Evolutionary conservation across 2,888 invertebrate species (phyloP).

Genomic region (Dryocosmus kuriphilus): DNA sequence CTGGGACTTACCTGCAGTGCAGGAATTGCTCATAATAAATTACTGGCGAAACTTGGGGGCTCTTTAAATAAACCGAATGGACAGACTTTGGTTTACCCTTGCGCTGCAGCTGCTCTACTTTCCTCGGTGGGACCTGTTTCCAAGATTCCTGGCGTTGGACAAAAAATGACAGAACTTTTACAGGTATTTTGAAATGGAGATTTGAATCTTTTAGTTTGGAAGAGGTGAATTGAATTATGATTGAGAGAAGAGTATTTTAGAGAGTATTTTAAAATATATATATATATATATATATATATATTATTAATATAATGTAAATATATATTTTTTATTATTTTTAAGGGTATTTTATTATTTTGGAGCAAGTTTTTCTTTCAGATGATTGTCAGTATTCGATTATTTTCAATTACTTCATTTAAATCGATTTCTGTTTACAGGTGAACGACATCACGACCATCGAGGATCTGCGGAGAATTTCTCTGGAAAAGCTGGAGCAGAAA

Average conservation of each 20-base stretch:
- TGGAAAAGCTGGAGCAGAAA: slow-evolving; percentile 80
- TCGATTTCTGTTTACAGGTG: slow-evolving; percentile 46
- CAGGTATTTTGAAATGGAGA: slow-evolving; percentile 72
- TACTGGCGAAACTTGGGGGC: slow-evolving; percentile 88
- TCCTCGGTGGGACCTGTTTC: slow-evolving; percentile 82
- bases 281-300: no score
- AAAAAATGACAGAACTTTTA: slow-evolving; percentile 83
- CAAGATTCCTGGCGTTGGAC: slow-evolving; percentile 88
- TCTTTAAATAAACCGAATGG: slow-evolving; percentile 88
- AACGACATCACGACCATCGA: slow-evolving; percentile 84
- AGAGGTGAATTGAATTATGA: no score
- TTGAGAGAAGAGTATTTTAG: no score
- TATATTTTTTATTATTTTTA: no score
- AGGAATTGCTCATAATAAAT: slow-evolving; percentile 90
- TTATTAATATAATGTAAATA: no score
- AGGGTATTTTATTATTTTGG: no score
- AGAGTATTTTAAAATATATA: no score
- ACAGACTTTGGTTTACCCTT: slow-evolving; percentile 88
- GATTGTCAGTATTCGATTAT: no score
- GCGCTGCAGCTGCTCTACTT: slow-evolving; percentile 83
- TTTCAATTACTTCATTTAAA: not conserved
- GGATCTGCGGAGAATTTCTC: slow-evolving; percentile 83
- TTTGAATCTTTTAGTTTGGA: no score
- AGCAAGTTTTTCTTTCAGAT: no score
- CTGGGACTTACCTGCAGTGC: slow-evolving; percentile 89